Evolutionary conservation across 1,140 invertebrate species (phyloP).

Genomic region (Phocides pigmalion): DNA sequence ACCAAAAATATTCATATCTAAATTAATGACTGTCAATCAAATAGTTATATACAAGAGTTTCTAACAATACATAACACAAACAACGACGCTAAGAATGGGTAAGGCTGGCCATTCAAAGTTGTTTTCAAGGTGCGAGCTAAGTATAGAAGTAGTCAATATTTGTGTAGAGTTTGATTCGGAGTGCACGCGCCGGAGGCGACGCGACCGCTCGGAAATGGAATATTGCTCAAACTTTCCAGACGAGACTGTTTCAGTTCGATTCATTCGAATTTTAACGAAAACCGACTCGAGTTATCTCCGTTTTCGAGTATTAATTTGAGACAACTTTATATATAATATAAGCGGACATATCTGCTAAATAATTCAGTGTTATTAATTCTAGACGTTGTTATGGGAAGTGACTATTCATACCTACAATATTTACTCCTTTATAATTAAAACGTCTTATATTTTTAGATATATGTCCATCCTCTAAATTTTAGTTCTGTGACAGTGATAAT

Average conservation of each 20-base stretch:
- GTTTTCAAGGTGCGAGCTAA: conserved; percentile 2
- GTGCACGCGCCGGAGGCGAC: conserved; percentile 19
- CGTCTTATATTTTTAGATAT: no score
- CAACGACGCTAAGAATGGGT: not conserved
- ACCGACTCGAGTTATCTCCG: not conserved
- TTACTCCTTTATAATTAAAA: no score
- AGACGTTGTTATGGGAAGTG: no score
- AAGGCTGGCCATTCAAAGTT: conserved; percentile 7
- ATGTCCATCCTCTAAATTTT: not conserved
- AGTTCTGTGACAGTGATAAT: no score
- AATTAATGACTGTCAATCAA: no score
- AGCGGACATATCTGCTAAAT: no score
- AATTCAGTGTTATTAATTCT: no score
- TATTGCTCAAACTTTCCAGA: conserved; percentile 64
- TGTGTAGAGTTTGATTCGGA: conserved; percentile 23
- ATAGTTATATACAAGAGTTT: not conserved
- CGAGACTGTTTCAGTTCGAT: conserved; percentile 9
- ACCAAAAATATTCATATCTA: not conserved
- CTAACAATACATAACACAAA: not conserved
- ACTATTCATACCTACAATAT: no score
- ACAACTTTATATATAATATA: no score
- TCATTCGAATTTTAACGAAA: conserved; percentile 9
- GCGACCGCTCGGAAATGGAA: conserved; percentile 43
- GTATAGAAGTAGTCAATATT: conserved; percentile 27
- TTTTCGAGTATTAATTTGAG: no score